A percentile compares a stretch with the other conserved stretches of the same genome.
phyloP scores from a whole-genome alignment of 2,113 vertebrate genomes.

The Numida meleagris region DNA sequence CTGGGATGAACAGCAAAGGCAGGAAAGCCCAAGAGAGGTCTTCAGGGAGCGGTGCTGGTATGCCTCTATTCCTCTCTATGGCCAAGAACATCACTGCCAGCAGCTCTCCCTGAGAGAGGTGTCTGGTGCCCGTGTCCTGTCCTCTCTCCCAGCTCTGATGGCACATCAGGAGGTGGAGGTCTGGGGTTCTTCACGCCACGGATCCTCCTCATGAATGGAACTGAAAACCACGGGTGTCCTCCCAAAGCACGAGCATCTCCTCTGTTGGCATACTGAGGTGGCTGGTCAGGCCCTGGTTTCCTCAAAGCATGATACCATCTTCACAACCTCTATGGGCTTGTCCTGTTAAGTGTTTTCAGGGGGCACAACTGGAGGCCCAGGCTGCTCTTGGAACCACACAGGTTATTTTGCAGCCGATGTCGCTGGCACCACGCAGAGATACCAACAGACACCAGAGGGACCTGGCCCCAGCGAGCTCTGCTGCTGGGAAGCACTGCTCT shows the following conservation, averaged over 20 bases:
- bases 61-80: not conserved
- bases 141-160: not conserved
- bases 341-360: not conserved
- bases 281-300: fast-evolving
- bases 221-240: not conserved
- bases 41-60: not conserved
- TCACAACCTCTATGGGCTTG: not conserved
- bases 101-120: not conserved
- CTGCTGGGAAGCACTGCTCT: not conserved
- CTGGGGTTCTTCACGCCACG: not conserved
- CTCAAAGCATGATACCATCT: not conserved
- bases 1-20: not conserved
- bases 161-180: not conserved
- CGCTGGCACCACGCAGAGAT: not conserved
- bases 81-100: not conserved
- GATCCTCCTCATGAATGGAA: not conserved
- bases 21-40: not conserved
- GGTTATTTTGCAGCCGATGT: not conserved
- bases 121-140: not conserved
- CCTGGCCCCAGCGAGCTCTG: not conserved
- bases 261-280: not conserved
- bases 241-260: not conserved
- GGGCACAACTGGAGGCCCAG: not conserved
- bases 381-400: not conserved
- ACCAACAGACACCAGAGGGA: too few relatives aligned